Percentiles rank a stretch among this genome's conserved stretches.
phyloP scores from a whole-genome alignment of 2,888 invertebrate species.

The Cetonia aurata region DNA sequence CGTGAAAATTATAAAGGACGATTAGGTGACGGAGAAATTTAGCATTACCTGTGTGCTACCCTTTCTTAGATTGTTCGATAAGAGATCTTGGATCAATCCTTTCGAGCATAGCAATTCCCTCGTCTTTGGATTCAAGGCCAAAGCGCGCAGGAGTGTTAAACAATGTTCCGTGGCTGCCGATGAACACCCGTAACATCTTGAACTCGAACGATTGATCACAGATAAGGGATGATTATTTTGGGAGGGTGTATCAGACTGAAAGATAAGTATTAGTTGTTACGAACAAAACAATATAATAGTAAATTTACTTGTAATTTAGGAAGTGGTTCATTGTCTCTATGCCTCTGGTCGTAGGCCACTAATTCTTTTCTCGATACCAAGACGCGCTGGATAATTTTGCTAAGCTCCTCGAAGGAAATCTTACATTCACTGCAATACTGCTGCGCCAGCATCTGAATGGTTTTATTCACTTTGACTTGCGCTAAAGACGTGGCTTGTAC shows the following conservation, averaged over 20 bases:
- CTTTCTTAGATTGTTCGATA: constrained; percentile 90
- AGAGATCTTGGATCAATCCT: constrained; percentile 89
- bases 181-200: constrained; percentile 86
- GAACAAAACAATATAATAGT: neutral
- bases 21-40: neutral
- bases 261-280: neutral
- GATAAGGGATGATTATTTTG: constrained; percentile 37
- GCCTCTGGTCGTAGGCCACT: constrained; percentile 90
- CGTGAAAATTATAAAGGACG: neutral
- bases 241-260: constrained; percentile 25
- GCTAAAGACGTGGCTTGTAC: constrained; percentile 53
- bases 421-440: constrained; percentile 96
- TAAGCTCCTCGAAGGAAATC: constrained; percentile 94
- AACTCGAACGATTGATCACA: constrained; percentile 42
- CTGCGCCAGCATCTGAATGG: constrained; percentile 93
- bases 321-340: constrained; percentile 72
- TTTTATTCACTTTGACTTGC: constrained; percentile 80
- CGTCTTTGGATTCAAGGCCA: constrained; percentile 84
- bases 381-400: constrained; percentile 90
- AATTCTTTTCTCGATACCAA: constrained; percentile 91
- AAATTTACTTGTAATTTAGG: constrained; percentile 42
- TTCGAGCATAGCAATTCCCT: constrained; percentile 83
- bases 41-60: constrained; percentile 78
- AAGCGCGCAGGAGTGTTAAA: constrained; percentile 87
- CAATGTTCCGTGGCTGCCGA: constrained; percentile 95